Base-by-base conservation (phyloP, 2,113 vertebrate species). In the Clarias gariepinus region DNA sequence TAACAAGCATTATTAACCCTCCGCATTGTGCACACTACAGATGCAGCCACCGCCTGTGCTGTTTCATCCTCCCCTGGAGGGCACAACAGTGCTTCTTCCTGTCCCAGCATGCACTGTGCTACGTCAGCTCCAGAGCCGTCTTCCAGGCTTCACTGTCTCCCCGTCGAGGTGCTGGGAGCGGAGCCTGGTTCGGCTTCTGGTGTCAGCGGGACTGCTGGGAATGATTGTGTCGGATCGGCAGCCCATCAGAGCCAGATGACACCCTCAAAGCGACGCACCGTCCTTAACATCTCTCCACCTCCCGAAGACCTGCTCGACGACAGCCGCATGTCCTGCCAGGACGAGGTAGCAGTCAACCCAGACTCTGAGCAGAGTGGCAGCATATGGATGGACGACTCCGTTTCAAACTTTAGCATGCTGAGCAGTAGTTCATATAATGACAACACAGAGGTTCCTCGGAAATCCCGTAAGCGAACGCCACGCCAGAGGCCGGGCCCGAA, bases 261-360 rank as follows among this genome's bases (percentile, higher is more conserved):
- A 74, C 97, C 97, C 90, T 97, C 98, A 90, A 98, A 98, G 93
- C 95, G 97, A 89, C 96, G 98, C 91, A 97, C 98, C 18, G 97
- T 98, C 90, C 95, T 99, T 90, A 99, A 96, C 96, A 98, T 99
- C 95, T 98, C 97, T 66, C 98, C 98, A 69, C 98, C 98, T 88
- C 98, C 97, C 10, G 98, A 99, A 94, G 98, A 99, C 93, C 94
- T 99, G 89, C 96, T 99, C 90, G 98, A 99, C 87, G 97, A 98
- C 95, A 99, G 98, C 94, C 94, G 92, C 94, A 99, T 99, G 98
- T 99, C 98, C 92, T 98, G 98, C 95, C 97, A 99, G 95, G 98
- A 99, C 91, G 98, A 99, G 91, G 96, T 96, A 57, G 90, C 95
- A 0, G 21, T 81, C 12, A 92, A 92, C 92, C 96, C 94, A 89